Base-by-base conservation (phyloP, 1,140 invertebrate species). In the Ptiloglossa arizonensis region DNA sequence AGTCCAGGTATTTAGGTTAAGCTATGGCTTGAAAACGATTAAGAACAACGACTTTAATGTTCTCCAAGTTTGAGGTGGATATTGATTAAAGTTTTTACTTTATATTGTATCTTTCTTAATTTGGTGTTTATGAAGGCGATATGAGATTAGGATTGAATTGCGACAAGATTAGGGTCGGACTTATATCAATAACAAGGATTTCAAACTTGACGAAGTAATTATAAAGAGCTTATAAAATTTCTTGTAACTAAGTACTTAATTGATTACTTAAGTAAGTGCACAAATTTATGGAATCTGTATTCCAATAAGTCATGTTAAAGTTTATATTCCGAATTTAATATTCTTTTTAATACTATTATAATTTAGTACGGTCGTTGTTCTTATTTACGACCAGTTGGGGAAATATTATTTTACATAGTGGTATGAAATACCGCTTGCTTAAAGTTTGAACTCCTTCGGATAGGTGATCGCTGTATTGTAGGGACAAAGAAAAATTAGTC, bases 21-120 rank as follows among this genome's bases (percentile, higher is more conserved):
- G 29, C 69, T 8, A 19, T 41, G 29, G 68, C 56, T 71, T 59
- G 27, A 24, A 60, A 60, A 46, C 48, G 68, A 71, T 71, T 71
- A 71, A 35, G 68, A 32, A 19, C 41, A 32, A 24, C 22, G 22
- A 29, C n/a, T 50, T 60, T 29, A 9, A 46, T 22, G 29, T 24
- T 50, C 29, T 19, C 41, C 15, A 59, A 60, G 54, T 44, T 71
- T 32, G 17, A 24, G 17, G 11, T 38, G 15, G 57, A 60, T 35
- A 22, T 4, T 24, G 38, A 29, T 54, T 27, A 54, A 54, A 69
- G 24, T 69, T 69, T n/a, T 24, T 9, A 24, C 3, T 19, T 27
- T 8, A 1, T 1, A 22, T 44, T 46, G n/a, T 57, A n/a, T 69
- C 35, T 17, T 38, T 68, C 38, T 68, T 54, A 52, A 54, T 41